Percentiles rank a stretch among this genome's conserved stretches.
Evolutionary conservation across 2,113 vertebrate species (phyloP).

Genomic region (Sitta europaea): DNA sequence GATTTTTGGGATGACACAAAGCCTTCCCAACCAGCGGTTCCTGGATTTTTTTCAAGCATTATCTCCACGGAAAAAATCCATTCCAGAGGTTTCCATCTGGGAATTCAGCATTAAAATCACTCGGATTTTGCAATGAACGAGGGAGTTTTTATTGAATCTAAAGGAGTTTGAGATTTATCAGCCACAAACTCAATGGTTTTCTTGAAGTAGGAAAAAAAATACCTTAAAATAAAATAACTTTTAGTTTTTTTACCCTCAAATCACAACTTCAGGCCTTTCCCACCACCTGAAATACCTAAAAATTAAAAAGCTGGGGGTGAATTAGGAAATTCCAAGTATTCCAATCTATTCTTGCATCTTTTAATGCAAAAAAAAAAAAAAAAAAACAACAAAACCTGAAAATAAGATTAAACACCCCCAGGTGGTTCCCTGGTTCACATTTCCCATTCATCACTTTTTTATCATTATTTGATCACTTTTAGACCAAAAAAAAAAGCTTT

Average conservation of each 20-base stretch:
- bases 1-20: background rate
- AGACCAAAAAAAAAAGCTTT: background rate
- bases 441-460: background rate
- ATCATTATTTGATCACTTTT: background rate
- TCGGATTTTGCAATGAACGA: background rate
- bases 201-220: background rate
- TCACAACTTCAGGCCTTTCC: background rate
- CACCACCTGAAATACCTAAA: background rate
- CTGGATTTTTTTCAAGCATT: constrained; percentile 32
- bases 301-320: background rate
- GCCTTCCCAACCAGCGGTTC: background rate
- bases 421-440: background rate
- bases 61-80: background rate
- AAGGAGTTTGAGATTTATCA: background rate
- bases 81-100: background rate
- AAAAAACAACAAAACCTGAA: too few species aligned
- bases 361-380: background rate
- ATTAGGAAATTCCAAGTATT: background rate
- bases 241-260: background rate
- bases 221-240: background rate
- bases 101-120: background rate
- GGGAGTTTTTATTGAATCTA: background rate
- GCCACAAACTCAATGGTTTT: background rate
- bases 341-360: background rate
- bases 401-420: background rate